Evolutionary conservation across 2,888 invertebrate genomes (phyloP), one percentile per base, ranked within the genome.

Genomic region (Tachina lurida): DNA sequence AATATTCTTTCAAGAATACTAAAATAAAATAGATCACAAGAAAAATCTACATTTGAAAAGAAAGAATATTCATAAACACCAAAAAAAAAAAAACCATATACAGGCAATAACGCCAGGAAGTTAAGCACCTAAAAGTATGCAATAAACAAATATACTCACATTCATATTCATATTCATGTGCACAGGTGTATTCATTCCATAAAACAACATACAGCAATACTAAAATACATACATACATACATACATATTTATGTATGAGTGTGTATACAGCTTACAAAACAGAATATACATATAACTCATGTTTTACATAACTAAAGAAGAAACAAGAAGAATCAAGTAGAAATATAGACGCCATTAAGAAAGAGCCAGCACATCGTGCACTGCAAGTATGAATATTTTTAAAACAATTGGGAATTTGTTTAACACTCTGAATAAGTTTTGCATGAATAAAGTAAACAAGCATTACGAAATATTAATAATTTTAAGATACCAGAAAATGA

Each of bases 41-140:
- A 47, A 58, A 13, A 52, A 63, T 43, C 52, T 52, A n/a, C 22
- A 49, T 19, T 22, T 22, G 19, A 67, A 65, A 54, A 56, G 41
- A 13, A 78, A 54, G 8, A n/a, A 15, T 58, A 60, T 60, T 74
- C 41, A 58, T 60, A 67, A 67, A 74, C 60, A 60, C 13, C 65
- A 43, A 71, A 73, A 39, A 13, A 73, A 43, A 71, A 73, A 39
- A 13, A 19, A 10, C 52, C 43, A 49, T 62, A 5, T 19, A 39
- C 39, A 52, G 62, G 13, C 22, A 65, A 41, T 49, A 68, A 43
- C n/a, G 9, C 12, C 49, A 74, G 22, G 10, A 81, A 74, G 65
- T 60, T 74, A 68, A 74, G 81, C 87, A 82, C 88, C 88, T 88
- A 87, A 89, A 88, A 88, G 82, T 87, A 81, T 82, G 85, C 88